Evolutionary conservation across 2,797 vertebrate genomes (phyloP).

Genomic region (Amphiprion clarkii): DNA sequence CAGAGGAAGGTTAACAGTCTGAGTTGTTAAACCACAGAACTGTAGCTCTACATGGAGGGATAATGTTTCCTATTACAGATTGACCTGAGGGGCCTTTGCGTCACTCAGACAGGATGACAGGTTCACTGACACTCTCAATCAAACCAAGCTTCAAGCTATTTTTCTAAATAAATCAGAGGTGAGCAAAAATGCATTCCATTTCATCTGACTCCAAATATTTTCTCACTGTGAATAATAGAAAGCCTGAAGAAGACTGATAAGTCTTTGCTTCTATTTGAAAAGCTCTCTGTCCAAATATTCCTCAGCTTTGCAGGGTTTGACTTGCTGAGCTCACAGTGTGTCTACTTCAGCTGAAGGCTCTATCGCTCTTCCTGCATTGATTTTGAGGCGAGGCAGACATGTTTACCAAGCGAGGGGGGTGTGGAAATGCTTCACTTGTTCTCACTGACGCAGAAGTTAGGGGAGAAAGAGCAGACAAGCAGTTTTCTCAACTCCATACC

Average conservation of each 20-base stretch:
- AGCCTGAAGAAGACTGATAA: constrained; percentile 14
- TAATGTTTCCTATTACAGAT: constrained; percentile 4
- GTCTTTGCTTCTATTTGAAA: constrained; percentile 19
- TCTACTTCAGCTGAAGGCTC: constrained; percentile 2
- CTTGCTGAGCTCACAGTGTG: constrained; percentile 1
- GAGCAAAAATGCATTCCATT: constrained; percentile 18
- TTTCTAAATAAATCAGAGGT: not conserved
- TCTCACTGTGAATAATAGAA: not conserved
- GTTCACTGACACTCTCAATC: constrained; percentile 17
- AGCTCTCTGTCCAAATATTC: not conserved
- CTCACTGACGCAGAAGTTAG: not conserved
- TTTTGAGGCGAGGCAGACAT: not conserved
- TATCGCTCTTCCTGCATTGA: not conserved
- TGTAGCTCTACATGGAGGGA: not conserved
- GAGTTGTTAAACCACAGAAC: not conserved
- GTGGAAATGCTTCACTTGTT: constrained; percentile 4
- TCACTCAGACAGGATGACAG: constrained; percentile 15
- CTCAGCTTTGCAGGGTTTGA: not conserved
- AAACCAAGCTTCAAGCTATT: constrained; percentile 8
- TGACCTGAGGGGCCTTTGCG: constrained; percentile 10
- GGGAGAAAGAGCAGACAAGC: not conserved
- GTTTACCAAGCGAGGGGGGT: not conserved
- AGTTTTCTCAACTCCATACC: not conserved
- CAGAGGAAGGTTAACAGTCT: not conserved
- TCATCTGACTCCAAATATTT: not conserved